Percentiles rank a stretch among this genome's conserved stretches.
Conservation (phyloP, 2,113 vertebrate species). For the Oxyruncus cristatus region DNA sequence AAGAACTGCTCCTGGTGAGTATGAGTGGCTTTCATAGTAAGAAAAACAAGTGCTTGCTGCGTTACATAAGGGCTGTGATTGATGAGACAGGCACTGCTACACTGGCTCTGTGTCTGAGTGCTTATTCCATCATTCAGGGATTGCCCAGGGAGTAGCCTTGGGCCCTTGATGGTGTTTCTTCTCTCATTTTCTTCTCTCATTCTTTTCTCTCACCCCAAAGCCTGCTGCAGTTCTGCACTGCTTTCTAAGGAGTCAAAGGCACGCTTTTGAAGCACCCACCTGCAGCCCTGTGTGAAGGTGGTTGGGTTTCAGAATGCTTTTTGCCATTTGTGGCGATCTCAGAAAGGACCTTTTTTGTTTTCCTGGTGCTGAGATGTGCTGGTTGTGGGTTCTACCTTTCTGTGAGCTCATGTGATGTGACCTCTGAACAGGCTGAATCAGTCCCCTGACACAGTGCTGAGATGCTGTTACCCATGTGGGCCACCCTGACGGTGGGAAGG, state of each 20-base stretch:
- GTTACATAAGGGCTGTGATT: background rate
- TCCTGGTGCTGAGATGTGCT: background rate
- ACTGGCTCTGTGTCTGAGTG: background rate
- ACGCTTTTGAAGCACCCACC: background rate
- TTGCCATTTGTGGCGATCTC: background rate
- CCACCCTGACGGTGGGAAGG: background rate
- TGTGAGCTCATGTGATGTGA: fast-evolving
- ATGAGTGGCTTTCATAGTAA: fast-evolving
- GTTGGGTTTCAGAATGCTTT: background rate
- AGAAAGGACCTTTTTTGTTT: background rate
- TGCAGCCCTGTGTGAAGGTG: background rate
- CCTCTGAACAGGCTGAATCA: background rate
- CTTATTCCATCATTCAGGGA: background rate
- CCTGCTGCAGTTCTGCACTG: background rate
- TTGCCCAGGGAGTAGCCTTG: background rate
- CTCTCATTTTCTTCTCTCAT: background rate
- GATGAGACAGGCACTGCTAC: background rate
- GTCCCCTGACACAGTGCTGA: fast-evolving
- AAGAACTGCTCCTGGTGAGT: background rate
- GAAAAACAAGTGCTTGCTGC: background rate
- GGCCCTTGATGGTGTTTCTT: background rate
- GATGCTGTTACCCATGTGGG: background rate
- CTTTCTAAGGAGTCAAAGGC: background rate
- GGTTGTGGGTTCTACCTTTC: background rate
- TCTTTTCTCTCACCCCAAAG: background rate